Base-by-base conservation (phyloP, 2,797 vertebrate genomes). In the Huso huso region DNA sequence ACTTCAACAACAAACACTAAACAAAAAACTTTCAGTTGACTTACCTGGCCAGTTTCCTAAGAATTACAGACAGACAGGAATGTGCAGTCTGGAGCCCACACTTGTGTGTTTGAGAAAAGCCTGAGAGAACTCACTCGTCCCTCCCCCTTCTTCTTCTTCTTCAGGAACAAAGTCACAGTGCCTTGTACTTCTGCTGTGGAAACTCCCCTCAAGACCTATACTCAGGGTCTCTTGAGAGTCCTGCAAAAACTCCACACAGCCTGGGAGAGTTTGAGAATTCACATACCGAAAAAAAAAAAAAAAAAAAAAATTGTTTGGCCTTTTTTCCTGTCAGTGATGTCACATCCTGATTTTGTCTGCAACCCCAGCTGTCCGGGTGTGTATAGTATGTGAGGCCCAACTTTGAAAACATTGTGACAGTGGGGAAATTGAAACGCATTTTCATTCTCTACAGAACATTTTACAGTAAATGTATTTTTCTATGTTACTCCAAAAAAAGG, bases 301-400 rank as follows among this genome's bases (percentile, higher is more conserved):
- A 66, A 60, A 76, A 76, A 79, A 82, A 79, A 80, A 82, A 78
- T 81, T 81, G 81, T 86, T 88, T 88, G 83, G 83, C 10, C 10
- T 78, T 88, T 91, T 49, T 2, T 70, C 86, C 86, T 84, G 81
- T 68, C 63, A 67, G 75, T 95, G 93, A 95, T 93, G 93, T 95
- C 93, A 96, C 83, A 93, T 96, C 93, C 93, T 95, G 89, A 92
- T 86, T 90, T 89, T 82, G 84, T 87, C 82, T 79, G 66, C 73
- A 73, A 73, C 65, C 76, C 72, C 71, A 65, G 62, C 61, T 74
- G 73, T 60, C 62, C 73, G 57, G 71, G 65, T 51, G 8, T 66
- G 6, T 55, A 48, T 13, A 62, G 15, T 23, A 61, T n/a, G 48
- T 37, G 51, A 12, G 12, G 51, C 51, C 51, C 12, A 53, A 53